Conservation (phyloP, 2,888 invertebrate species). For the Drosophila lutescens region DNA sequence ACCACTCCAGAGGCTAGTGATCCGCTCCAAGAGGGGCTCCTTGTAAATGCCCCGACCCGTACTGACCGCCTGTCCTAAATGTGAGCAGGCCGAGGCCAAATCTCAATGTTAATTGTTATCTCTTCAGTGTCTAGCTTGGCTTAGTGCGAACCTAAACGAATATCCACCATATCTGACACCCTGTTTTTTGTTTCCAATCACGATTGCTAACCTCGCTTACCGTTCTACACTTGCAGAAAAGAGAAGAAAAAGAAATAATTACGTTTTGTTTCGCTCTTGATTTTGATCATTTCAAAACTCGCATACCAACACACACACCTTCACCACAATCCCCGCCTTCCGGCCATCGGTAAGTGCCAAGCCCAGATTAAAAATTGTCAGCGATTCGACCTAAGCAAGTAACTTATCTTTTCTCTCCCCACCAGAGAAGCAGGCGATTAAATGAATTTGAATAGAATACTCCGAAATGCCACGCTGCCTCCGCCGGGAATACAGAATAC, state of each 20-base stretch:
- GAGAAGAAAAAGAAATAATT: conserved; percentile 78
- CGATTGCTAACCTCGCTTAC: conserved; percentile 30
- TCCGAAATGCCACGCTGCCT: conserved; percentile 50
- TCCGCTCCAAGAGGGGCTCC: conserved; percentile 29
- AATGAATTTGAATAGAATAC: conserved; percentile 49
- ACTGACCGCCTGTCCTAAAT: conserved; percentile 47
- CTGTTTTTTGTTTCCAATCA: conserved; percentile 14
- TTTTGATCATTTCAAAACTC: conserved; percentile 60
- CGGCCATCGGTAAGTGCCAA: conserved; percentile 64
- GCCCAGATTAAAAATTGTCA: background rate
- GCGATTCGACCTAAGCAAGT: conserved; percentile 12
- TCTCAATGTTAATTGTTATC: conserved; percentile 54
- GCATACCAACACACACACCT: conserved; percentile 42
- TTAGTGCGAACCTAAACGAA: conserved; percentile 28
- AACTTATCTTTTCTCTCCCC: conserved; percentile 31
- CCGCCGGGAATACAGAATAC: conserved; percentile 14
- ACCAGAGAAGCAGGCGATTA: conserved; percentile 48
- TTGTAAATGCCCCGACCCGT: conserved; percentile 46
- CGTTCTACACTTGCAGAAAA: conserved; percentile 69
- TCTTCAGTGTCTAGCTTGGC: conserved; percentile 60
- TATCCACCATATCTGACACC: conserved; percentile 7
- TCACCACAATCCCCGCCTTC: conserved; percentile 28
- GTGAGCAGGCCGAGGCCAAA: conserved; percentile 66
- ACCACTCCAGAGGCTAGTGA: conserved; percentile 50
- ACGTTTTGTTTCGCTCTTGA: conserved; percentile 64